Conservation (phyloP, 2,888 invertebrate genomes). For the Myopa testacea region DNA sequence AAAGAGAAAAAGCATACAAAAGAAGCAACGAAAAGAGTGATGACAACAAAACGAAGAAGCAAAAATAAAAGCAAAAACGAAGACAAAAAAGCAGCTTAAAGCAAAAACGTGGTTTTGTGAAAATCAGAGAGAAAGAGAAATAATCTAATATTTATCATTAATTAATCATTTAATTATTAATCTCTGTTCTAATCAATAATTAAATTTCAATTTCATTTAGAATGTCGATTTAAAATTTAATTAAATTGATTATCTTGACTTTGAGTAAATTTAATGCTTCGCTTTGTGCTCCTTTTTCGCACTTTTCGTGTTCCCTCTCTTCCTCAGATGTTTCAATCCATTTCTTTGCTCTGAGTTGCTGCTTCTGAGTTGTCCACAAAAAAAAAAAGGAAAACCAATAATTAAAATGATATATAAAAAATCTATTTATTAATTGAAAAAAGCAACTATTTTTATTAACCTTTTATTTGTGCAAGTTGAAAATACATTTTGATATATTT, state of each 20-base stretch:
- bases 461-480: slow-evolving; percentile 64
- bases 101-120: slow-evolving; percentile 9
- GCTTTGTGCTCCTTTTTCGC: neutral
- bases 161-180: neutral
- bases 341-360: slow-evolving; percentile 16
- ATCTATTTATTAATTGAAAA: slow-evolving; percentile 29
- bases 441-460: slow-evolving; percentile 33
- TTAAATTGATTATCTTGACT: neutral
- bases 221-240: neutral
- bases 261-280: neutral
- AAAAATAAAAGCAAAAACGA: neutral
- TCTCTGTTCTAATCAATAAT: no score
- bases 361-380: neutral
- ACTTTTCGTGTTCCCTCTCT: no score
- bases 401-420: neutral
- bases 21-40: neutral
- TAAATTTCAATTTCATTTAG: no score
- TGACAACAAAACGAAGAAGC: neutral
- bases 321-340: no score
- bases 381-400: slow-evolving; percentile 10
- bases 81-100: slow-evolving; percentile 6
- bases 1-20: slow-evolving; percentile 34
- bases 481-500: slow-evolving; percentile 51
- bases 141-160: neutral
- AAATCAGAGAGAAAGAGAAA: slow-evolving; percentile 41